A percentile compares a stretch with the other conserved stretches of the same genome.
Evolutionary conservation across 2,888 invertebrate genomes (phyloP).

Genomic region (Hofmannophila pseudospretella): DNA sequence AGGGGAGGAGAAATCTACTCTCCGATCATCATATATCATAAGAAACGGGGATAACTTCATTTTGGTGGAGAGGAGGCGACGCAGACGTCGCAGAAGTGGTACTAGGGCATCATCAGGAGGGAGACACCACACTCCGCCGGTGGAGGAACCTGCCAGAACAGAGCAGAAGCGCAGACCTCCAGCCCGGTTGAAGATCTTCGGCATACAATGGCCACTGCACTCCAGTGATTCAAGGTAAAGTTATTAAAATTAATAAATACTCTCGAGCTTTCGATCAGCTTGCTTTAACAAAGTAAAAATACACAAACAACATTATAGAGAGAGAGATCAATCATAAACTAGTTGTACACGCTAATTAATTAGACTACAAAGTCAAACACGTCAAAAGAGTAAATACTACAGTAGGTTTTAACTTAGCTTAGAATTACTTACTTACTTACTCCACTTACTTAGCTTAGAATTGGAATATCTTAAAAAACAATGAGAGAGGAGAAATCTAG

Average conservation of each 20-base stretch:
- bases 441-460: no score
- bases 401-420: no score
- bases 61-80: constrained; percentile 65
- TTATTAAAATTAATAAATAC: neutral
- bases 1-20: constrained; percentile 70
- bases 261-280: no score
- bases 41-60: constrained; percentile 74
- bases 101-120: constrained; percentile 67
- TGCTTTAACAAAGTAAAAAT: no score
- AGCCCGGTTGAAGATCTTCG: constrained; percentile 69
- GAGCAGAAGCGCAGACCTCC: constrained; percentile 70
- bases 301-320: no score
- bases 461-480: no score
- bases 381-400: no score
- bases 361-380: no score
- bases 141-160: constrained; percentile 58
- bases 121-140: constrained; percentile 67
- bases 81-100: constrained; percentile 65
- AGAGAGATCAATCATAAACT: no score
- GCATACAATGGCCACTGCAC: constrained; percentile 75
- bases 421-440: no score
- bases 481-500: no score
- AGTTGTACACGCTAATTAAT: no score
- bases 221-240: constrained; percentile 69
- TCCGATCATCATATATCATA: constrained; percentile 71